Conservation (phyloP, 23 tunicate genomes). For the Corella eumyota region DNA sequence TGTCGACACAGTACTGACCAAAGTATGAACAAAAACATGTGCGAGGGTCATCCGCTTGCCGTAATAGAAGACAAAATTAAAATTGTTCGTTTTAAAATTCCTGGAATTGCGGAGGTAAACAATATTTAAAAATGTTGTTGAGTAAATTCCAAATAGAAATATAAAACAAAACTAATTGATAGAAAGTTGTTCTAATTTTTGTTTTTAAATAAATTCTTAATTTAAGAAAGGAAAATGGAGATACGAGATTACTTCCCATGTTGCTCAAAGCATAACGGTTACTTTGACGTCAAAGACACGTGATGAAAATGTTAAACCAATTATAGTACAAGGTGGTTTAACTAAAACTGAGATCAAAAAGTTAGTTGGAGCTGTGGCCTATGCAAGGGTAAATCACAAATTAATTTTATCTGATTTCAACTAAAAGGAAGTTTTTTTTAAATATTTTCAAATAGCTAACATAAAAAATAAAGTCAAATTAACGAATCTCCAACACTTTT, state of each 20-base stretch:
- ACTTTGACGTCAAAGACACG: conserved; percentile 8
- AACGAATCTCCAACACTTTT: too few species aligned
- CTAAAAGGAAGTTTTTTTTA: too few species aligned
- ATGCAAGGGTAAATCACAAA: conserved; percentile 4
- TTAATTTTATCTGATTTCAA: too few species aligned
- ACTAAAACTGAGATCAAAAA: not conserved
- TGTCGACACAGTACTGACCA: conserved; percentile 3
- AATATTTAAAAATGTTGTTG: too few species aligned
- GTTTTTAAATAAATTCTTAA: too few species aligned
- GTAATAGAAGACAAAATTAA: not conserved
- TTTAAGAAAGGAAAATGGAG: conserved; percentile 5
- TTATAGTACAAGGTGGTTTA: conserved; percentile 5
- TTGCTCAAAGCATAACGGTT: not conserved
- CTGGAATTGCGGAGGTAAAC: conserved; percentile 13
- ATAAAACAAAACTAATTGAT: too few species aligned
- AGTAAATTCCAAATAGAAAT: too few species aligned
- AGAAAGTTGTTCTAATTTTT: too few species aligned
- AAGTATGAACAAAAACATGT: not conserved
- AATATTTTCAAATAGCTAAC: too few species aligned
- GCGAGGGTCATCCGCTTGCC: not conserved
- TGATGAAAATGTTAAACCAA: not conserved
- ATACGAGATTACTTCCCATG: not conserved
- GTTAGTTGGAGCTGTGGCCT: not conserved
- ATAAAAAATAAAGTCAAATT: too few species aligned
- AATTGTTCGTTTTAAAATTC: not conserved